phyloP scores from a whole-genome alignment of 64 coral and sea anemone species.

The Anthopleura sola region DNA sequence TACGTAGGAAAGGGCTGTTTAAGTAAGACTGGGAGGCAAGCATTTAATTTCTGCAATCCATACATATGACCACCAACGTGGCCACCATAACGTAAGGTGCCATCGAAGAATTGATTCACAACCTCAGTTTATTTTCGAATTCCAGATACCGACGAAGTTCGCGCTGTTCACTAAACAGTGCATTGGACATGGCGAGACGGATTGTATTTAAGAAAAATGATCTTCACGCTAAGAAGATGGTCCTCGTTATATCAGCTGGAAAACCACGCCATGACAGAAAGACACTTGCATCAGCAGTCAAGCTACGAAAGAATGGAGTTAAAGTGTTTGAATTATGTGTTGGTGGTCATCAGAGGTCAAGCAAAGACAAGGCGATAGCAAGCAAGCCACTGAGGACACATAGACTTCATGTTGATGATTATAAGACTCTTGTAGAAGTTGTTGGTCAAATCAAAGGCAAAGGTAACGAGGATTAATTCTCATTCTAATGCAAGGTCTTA shows the following conservation, averaged over 20 bases:
- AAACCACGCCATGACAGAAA: background rate
- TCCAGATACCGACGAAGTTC: background rate
- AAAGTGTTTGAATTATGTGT: background rate
- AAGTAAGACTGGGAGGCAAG: no score
- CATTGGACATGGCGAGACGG: background rate
- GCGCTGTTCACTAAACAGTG: background rate
- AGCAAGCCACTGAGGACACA: constrained; percentile 1
- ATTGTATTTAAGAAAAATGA: background rate
- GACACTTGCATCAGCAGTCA: background rate
- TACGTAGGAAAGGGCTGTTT: no score
- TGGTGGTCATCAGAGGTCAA: background rate
- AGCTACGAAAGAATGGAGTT: background rate
- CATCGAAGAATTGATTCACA: no score
- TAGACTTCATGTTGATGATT: background rate
- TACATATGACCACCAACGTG: no score
- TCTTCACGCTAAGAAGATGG: background rate
- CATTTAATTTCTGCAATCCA: no score
- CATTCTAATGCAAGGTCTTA: no score
- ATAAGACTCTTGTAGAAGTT: background rate
- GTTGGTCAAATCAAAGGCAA: background rate
- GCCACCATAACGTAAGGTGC: no score
- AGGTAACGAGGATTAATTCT: background rate
- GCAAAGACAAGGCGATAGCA: background rate
- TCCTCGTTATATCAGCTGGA: background rate
- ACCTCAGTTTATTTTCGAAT: no score